Evolutionary conservation across 2,888 invertebrate species (phyloP).

Genomic region (Dryadula phaetusa): DNA sequence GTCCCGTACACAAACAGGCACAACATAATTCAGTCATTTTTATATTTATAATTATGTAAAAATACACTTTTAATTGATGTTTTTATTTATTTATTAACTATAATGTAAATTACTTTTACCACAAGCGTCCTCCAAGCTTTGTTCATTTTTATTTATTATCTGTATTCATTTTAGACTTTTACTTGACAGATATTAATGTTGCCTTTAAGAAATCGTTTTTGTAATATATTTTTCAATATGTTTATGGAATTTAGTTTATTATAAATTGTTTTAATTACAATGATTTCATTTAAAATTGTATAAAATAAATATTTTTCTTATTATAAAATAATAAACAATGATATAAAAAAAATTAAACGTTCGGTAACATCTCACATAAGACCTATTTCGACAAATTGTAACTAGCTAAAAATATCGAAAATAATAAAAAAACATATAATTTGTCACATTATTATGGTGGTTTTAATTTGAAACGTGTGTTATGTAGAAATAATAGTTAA

Average conservation of each 20-base stretch:
- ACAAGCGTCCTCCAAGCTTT: conserved; percentile 11
- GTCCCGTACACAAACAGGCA: conserved; percentile 63
- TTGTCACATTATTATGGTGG: conserved; percentile 4
- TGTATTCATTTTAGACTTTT: conserved; percentile 4
- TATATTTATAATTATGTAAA: conserved; percentile 5
- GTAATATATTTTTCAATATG: too few species aligned
- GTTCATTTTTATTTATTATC: conserved; percentile 1
- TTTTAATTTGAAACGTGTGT: conserved; percentile 1
- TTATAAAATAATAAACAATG: too few species aligned
- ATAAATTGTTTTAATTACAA: too few species aligned
- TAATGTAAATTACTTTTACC: neutral
- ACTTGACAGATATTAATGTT: neutral
- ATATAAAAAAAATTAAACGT: neutral
- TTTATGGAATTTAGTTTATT: too few species aligned
- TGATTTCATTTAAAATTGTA: too few species aligned
- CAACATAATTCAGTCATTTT: conserved; percentile 72
- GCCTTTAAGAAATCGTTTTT: neutral
- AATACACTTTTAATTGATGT: conserved; percentile 6
- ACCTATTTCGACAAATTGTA: neutral
- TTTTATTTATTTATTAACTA: conserved; percentile 13
- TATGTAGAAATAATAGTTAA: neutral
- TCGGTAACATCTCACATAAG: neutral
- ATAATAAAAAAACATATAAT: neutral
- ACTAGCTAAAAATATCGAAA: neutral
- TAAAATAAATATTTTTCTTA: too few species aligned